These are phyloP conservation scores for Brassicogethes aeneus DNA, from an alignment of 2,888 invertebrate genomes.

Conservation along the genomic window DNA sequence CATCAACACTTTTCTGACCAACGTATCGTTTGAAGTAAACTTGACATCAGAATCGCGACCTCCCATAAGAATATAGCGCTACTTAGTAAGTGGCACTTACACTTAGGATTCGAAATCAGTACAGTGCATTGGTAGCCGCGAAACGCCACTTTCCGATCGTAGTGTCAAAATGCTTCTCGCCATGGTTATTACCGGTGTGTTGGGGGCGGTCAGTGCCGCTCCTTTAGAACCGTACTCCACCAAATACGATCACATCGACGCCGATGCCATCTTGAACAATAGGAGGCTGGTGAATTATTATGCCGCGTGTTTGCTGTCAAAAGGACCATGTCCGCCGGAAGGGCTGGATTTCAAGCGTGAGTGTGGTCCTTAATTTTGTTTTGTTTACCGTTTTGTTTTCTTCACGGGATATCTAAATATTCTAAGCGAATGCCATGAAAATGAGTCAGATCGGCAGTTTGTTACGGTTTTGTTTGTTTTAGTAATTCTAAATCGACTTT, in stretches of 20 bases:
- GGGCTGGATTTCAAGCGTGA: slow-evolving; percentile 64
- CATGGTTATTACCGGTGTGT: not conserved
- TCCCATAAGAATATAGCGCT: not conserved
- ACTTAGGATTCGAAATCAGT: slow-evolving; percentile 8
- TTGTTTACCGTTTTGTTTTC: too few species aligned
- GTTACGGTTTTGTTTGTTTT: too few species aligned
- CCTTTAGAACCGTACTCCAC: slow-evolving; percentile 34
- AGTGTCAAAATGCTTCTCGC: not conserved
- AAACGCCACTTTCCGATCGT: not conserved
- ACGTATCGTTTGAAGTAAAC: too few species aligned
- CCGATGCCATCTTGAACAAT: slow-evolving; percentile 59
- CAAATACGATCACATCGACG: slow-evolving; percentile 61
- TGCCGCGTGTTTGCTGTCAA: slow-evolving; percentile 58
- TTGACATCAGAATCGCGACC: too few species aligned
- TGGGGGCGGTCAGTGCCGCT: not conserved
- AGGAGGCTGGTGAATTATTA: slow-evolving; percentile 62
- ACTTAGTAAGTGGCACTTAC: not conserved
- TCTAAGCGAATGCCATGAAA: too few species aligned
- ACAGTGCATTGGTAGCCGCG: slow-evolving; percentile 2
- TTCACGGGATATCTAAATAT: too few species aligned
- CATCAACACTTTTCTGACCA: too few species aligned
- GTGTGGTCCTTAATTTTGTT: too few species aligned
- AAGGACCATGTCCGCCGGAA: slow-evolving; percentile 63
- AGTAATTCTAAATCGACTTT: too few species aligned
- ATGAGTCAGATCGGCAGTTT: too few species aligned